Evolutionary conservation across 2,113 vertebrate species (phyloP), one percentile per base, ranked within the genome.

Genomic region (Drymodes brunneopygia): DNA sequence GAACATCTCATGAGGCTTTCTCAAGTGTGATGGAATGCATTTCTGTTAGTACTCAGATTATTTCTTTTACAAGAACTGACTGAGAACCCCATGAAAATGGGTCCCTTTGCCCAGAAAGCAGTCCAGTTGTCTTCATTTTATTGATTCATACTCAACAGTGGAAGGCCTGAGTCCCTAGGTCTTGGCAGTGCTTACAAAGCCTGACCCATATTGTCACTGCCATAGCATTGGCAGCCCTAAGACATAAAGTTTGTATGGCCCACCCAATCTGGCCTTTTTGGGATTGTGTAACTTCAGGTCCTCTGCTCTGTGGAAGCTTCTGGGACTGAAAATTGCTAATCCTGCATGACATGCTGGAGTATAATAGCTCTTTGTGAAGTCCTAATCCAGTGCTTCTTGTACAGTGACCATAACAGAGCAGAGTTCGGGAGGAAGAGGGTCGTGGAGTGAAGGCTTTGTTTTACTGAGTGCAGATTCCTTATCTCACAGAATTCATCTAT

Each of bases 301-400:
- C 8, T 25, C 33, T 45, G 44, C 28, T 79, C 40, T 72, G 0
- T 53, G 73, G 38, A 85, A 82, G 50, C 29, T 84, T 86, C 83
- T 85, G 50, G 27, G 38, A 79, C 54, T 62, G n/a, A 82, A 90
- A 91, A 70, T 77, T 29, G 5, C 45, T 91, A 65, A 71, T 87
- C 50, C 77, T 75, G 42, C 0, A 0, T 85, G 58, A 61, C 33
- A 4, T 47, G 25, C 45, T 79, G 29, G 16, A 45, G 23, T 56
- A 31, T 54, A 53, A 33, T 12, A 11, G 40, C 27, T 89, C 78
- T 82, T 87, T 92, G 66, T 50, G 24, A 80, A 87, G 53, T n/a
- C 44, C 36, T 79, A 79, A 69, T 90, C 57, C 48, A 47, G 10
- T 65, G 61, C 20, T 92, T 45, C 89, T 91, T 72, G 81, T 61